Base-by-base conservation (phyloP, 2,797 vertebrate species). In the Triplophysa yarkandensis region DNA sequence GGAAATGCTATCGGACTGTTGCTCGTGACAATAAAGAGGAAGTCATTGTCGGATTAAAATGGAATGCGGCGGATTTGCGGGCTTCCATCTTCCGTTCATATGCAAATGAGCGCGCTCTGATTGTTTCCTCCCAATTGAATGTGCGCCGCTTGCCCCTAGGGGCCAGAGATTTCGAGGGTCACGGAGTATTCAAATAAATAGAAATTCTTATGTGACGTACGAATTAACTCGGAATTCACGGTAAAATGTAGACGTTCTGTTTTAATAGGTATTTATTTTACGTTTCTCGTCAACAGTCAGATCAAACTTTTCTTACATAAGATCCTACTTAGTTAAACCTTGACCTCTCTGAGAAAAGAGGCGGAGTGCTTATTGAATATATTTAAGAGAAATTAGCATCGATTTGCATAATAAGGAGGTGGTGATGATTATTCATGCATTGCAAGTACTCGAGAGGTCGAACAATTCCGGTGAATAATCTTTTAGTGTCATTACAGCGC, bases 71-170 rank as follows among this genome's bases (percentile, higher is more conserved):
- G 83, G 86, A 89, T 91, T 92, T 91, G 85, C 85, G 76, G 80
- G 86, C 84, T 87, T 89, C 85, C 76, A 82, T 87, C 71, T 70
- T 81, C 87, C 10, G 89, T 93, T 92, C 89, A 90, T 91, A 92
- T 93, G 90, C 86, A 89, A 93, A 93, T 91, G 81, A 89, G 84
- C 62, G 44, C 80, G 82, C 85, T 81, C 84, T 90, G 91, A 93
- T 92, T 93, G 89, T 93, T 92, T 92, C 88, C 89, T 91, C 89
- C 86, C 89, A 90, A 92, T 92, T 92, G 89, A 92, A 92, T 92
- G 89, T 89, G 85, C 87, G 75, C 80, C 82, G 80, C 68, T 74
- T 66, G 61, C 66, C 63, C 69, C 62, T 44, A 58, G 83, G 81
- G 77, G 58, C 67, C 32, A 81, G 28, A 43, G 68, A 77, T 83